Percentiles rank a stretch among this genome's conserved stretches.
phyloP scores from a whole-genome alignment of 2,113 vertebrate genomes.

The Muntiacus reevesi region DNA sequence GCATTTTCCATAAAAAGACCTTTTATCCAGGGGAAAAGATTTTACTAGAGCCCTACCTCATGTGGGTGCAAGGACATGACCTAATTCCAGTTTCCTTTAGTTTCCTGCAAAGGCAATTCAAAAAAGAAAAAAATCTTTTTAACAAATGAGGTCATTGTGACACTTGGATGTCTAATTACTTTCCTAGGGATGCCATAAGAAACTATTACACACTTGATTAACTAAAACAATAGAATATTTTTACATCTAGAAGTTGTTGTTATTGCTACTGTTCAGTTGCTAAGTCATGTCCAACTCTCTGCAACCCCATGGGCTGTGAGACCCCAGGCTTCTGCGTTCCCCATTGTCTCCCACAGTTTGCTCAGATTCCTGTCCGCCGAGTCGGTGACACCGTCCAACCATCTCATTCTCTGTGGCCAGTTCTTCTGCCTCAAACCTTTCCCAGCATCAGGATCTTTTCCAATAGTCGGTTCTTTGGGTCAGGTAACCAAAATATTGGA shows the following conservation, averaged over 20 bases:
- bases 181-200: background rate
- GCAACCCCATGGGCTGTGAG: background rate
- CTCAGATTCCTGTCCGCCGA: background rate
- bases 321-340: background rate
- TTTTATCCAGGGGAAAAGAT: background rate
- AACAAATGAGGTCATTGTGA: background rate
- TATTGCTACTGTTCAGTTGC: background rate
- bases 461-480: background rate
- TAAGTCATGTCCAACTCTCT: background rate
- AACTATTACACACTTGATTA: background rate
- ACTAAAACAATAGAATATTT: background rate
- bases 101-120: background rate
- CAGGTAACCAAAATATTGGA: background rate
- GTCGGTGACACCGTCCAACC: background rate
- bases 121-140: background rate
- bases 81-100: background rate
- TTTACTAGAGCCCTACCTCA: background rate
- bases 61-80: background rate
- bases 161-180: background rate
- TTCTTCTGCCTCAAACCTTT: background rate
- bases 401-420: background rate
- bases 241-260: background rate
- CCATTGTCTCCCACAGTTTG: background rate
- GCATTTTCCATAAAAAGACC: background rate
- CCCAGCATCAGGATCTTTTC: background rate